A percentile compares a stretch with the other conserved stretches of the same genome.
phyloP scores from a whole-genome alignment of 2,797 vertebrate species.

The Sebastes cheni region DNA sequence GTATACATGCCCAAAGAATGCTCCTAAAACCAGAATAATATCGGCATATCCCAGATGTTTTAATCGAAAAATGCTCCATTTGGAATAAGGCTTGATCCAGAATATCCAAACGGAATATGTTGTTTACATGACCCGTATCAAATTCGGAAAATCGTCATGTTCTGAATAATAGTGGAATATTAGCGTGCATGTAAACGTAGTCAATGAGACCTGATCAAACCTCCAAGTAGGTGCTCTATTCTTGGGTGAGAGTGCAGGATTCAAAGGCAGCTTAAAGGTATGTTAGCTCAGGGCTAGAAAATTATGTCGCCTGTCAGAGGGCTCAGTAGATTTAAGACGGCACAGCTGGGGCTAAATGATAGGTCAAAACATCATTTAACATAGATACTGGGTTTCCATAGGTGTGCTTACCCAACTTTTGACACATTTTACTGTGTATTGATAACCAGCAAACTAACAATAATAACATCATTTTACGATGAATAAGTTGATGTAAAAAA shows the following conservation, averaged over 20 bases:
- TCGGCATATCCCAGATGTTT: too few relatives aligned
- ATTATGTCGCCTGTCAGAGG: not conserved
- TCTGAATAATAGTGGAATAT: too few relatives aligned
- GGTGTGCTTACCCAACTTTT: not conserved
- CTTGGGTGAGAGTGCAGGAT: not conserved
- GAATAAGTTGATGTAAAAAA: too few relatives aligned
- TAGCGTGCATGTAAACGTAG: too few relatives aligned
- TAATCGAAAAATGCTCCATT: too few relatives aligned
- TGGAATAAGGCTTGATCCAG: too few relatives aligned
- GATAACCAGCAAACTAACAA: not conserved
- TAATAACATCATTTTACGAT: not conserved
- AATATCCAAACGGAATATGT: too few relatives aligned
- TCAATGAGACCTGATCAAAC: too few relatives aligned
- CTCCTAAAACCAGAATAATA: too few relatives aligned
- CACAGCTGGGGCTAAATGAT: not conserved
- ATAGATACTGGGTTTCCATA: not conserved
- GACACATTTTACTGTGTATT: not conserved
- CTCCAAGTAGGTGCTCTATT: not conserved
- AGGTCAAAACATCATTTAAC: not conserved
- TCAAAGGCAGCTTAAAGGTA: not conserved
- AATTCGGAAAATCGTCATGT: too few relatives aligned
- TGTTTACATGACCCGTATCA: too few relatives aligned
- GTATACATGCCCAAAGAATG: too few relatives aligned
- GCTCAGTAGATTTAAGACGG: not conserved
- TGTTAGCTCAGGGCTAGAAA: not conserved